Evolutionary conservation across 2,888 invertebrate species (phyloP), one percentile per base, ranked within the genome.

Genomic region (Pandemis heparana): DNA sequence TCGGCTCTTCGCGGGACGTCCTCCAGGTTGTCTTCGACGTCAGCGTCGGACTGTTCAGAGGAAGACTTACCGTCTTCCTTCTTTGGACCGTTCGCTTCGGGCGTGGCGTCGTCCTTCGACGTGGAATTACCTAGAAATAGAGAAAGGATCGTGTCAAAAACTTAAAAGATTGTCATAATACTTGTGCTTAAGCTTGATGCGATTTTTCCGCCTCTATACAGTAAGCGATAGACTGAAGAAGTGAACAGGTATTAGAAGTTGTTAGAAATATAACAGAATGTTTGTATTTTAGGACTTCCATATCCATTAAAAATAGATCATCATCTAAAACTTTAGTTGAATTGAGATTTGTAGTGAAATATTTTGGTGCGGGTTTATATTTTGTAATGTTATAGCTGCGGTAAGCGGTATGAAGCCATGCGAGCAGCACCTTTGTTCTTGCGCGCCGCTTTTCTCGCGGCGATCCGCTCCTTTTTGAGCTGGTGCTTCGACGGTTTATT

Each of bases 11-110:
- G 85, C 4, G 93, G 88, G 48, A 91, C 90, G 71, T 95, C 96
- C 77, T 97, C 96, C 0, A 96, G 88, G 83, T 97, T 97, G 82
- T 97, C 97, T 87, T 97, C 97, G 0, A 97, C 95, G 83, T 97
- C 97, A 0, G 97, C 97, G 84, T 97, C 97, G 1, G 97, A 97
- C 82, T 97, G 96, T 77, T 96, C 96, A n/a, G 95, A 95, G 18
- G 96, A 95, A 0, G 96, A 95, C 84, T 95, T 95, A 78, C 92
- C 92, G 46, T 94, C 94, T 62, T 90, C 91, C 75, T 90, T 91
- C 70, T 87, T 80, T 46, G 89, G 80, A 63, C 91, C 90, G 77
- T 91, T 92, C 5, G 87, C 81, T 4, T 92, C 89, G 0, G 81
- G 82, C 2, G 79, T 70, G 0, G 78, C 75, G 10, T 90, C 91